Evolutionary conservation across 2,797 vertebrate genomes (phyloP).

Genomic region (Clarias laeviceps): DNA sequence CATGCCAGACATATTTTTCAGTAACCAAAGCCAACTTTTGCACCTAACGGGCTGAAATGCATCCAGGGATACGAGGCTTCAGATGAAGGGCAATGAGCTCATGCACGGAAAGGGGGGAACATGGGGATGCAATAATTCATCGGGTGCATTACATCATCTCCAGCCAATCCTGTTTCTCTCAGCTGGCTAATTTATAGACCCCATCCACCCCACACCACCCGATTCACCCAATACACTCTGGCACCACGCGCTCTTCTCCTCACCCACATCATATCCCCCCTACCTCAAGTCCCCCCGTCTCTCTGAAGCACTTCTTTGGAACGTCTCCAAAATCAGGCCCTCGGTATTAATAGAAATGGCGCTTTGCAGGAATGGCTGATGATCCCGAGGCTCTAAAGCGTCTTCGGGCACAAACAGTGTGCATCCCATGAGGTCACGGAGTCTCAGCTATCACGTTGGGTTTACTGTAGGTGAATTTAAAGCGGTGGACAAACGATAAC

Average conservation of each 20-base stretch:
- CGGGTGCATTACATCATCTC: conserved; percentile 72
- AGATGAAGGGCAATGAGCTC: conserved; percentile 55
- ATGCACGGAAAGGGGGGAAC: conserved; percentile 30
- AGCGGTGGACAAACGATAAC: conserved; percentile 14
- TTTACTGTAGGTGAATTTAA: conserved; percentile 35
- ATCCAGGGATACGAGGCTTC: conserved; percentile 47
- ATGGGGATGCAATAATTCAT: conserved; percentile 63
- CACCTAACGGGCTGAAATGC: conserved; percentile 41
- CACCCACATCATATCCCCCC: neutral
- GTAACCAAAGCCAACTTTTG: conserved; percentile 34
- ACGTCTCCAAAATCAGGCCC: conserved; percentile 28
- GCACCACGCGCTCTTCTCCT: conserved; percentile 12
- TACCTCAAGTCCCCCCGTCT: neutral
- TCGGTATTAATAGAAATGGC: conserved; percentile 40
- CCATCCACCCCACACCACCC: neutral
- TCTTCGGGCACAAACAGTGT: conserved; percentile 14
- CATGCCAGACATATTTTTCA: conserved; percentile 25
- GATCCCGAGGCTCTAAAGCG: conserved; percentile 16
- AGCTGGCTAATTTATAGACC: conserved; percentile 47
- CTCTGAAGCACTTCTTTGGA: conserved; percentile 20
- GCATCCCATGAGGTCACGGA: conserved; percentile 30
- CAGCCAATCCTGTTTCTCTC: conserved; percentile 65
- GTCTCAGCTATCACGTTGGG: conserved; percentile 22
- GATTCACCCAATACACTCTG: conserved; percentile 23
- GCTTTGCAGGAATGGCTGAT: conserved; percentile 28